Evolutionary conservation across 1,140 invertebrate species (phyloP), one percentile per base, ranked within the genome.

Genomic region (Neotoxoptera formosana): DNA sequence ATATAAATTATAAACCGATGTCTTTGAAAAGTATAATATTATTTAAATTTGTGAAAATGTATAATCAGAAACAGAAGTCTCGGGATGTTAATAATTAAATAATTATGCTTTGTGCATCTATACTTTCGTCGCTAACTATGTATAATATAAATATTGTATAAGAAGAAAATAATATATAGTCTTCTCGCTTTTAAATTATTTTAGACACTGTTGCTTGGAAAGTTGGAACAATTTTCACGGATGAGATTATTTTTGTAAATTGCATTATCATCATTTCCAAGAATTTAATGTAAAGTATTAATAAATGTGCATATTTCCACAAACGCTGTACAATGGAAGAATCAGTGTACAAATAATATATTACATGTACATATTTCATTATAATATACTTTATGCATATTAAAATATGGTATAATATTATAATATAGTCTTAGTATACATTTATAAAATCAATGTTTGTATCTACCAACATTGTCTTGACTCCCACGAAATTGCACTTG

Each of bases 191-290:
- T 67, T 67, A 67, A 67, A 67, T 67, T n/a, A 67, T 67, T 67
- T 67, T 67, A 67, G 30, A 67, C 30, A 67, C 11, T 1, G 30
- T 67, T 67, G 11, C 30, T n/a, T 67, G 23, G 60, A 67, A 67
- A 67, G 30, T n/a, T 67, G 60, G 30, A 67, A 67, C 30, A 25
- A 67, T n/a, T 67, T 67, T 67, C 60, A 67, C 11, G 60, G 60
- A 67, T 67, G 60, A 76, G 60, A 76, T 76, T 76, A 76, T 76
- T 76, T 76, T 76, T 76, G 60, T 76, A 76, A n/a, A 76, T 76
- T 17, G n/a, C n/a, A 30, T 67, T 67, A 67, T n/a, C 30, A 76
- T 76, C 0, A 76, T 76, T 76, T 76, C 60, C 14, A 76, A 11
- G 60, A 76, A 76, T 67, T 41, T n/a, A 14, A 67, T 67, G 60